Evolutionary conservation across 2,888 invertebrate species (phyloP), one percentile per base, ranked within the genome.

Genomic region (Sinhomidia bicolor): DNA sequence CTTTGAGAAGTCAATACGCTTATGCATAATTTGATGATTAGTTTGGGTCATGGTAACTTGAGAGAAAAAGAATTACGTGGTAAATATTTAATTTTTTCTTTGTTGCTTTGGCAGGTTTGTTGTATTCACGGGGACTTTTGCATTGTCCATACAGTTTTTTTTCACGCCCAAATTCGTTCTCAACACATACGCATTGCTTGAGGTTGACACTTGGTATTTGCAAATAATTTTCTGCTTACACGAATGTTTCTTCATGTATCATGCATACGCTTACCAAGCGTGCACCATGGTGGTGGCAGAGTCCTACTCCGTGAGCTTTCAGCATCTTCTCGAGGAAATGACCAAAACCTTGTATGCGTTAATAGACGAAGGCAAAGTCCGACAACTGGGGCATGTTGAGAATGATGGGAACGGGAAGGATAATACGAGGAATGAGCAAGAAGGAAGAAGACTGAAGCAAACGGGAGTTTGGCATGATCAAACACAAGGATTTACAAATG

Each of bases 281-380:
- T 90, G 88, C 17, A 88, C 90, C 14, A 90, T 90, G 88, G 90
- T 90, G 6, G 23, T 90, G 17, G 88, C 88, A 0, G 90, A 90
- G 32, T 79, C 78, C 7, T 88, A 85, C 47, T 81, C 88, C 17
- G 85, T 82, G 0, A 88, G 88, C 20, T 90, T 82, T 32, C 85
- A 85, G 41, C 90, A 88, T 62, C 57, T 90, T 23, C 17, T 90
- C 41, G 85, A 90, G 29, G 90, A 90, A 82, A 88, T 90, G 90
- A 90, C 85, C 2, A 84, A 65, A 12, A 71, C 84, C 0, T 9
- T 88, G 26, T 83, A 88, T 71, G 36, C 71, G 0, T 68, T 88
- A 2, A 88, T 88, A 44, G 83, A 88, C 12, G 41, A 79, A 14
- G 88, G 88, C 0, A 17, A 47, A 7, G 68, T 17, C 6, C 36